Evolutionary conservation across 1,140 invertebrate genomes (phyloP).

Genomic region (Philaenus spumarius): DNA sequence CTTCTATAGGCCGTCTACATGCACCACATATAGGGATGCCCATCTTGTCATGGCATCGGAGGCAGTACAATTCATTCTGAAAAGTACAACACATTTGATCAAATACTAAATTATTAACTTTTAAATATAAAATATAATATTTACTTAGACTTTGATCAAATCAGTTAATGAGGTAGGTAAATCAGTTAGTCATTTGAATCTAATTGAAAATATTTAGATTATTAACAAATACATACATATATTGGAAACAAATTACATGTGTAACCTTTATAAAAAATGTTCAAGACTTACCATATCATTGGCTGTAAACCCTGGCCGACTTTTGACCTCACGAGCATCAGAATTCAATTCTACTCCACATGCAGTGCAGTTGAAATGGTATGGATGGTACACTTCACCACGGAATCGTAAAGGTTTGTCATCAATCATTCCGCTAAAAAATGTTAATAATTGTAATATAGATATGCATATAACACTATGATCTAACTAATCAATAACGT

Average conservation of each 20-base stretch:
- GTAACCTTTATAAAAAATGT: too few species aligned
- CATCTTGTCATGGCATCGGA: slow-evolving; percentile 99
- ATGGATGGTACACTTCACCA: slow-evolving; percentile 97
- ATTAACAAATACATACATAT: not conserved
- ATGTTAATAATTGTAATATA: too few species aligned
- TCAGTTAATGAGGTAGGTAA: not conserved
- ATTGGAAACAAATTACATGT: not conserved
- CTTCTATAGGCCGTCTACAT: slow-evolving; percentile 93
- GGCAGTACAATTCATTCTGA: slow-evolving; percentile 91
- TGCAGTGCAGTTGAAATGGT: slow-evolving; percentile 96
- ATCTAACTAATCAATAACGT: too few species aligned
- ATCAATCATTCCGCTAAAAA: slow-evolving; percentile 84
- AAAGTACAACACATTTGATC: slow-evolving; percentile 24
- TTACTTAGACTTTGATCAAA: not conserved
- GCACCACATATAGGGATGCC: slow-evolving; percentile 96
- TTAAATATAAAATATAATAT: not conserved
- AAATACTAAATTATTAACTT: not conserved
- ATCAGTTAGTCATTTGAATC: not conserved
- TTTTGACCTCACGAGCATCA: slow-evolving; percentile 91
- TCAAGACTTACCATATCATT: slow-evolving; percentile 77
- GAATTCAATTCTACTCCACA: slow-evolving; percentile 82
- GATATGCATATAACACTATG: too few species aligned
- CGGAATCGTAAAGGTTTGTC: slow-evolving; percentile 93
- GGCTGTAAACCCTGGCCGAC: slow-evolving; percentile 78
- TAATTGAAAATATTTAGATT: too few species aligned